These are phyloP conservation scores for Eubasilissa splendida DNA, from an alignment of 2,888 invertebrate species.

Conservation along the genomic window DNA sequence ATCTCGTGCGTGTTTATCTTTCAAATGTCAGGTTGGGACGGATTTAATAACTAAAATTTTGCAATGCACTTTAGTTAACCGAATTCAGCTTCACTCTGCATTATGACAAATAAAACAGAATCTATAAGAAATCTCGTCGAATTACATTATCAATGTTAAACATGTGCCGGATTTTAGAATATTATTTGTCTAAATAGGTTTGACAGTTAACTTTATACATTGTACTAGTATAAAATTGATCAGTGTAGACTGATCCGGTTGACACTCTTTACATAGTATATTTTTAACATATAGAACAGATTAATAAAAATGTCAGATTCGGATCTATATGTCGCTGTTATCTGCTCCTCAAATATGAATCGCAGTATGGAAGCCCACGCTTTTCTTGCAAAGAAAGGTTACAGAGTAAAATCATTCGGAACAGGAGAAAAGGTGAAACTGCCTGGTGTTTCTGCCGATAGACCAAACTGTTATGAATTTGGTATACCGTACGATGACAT, in stretches of 20 bases:
- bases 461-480: slow-evolving; percentile 98
- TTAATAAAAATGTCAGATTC: slow-evolving; percentile 45
- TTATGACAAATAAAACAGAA: not conserved
- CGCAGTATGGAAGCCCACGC: slow-evolving; percentile 99
- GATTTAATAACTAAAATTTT: no score
- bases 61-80: no score
- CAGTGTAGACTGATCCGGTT: not conserved
- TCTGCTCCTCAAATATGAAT: slow-evolving; percentile 99
- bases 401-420: slow-evolving; percentile 94
- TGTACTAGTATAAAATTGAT: not conserved
- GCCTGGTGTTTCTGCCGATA: slow-evolving; percentile 94
- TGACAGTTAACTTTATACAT: slow-evolving; percentile 1
- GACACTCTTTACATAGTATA: not conserved
- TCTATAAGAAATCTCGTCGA: not conserved
- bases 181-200: not conserved
- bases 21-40: no score
- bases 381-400: slow-evolving; percentile 97
- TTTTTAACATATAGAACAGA: not conserved
- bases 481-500: slow-evolving; percentile 96
- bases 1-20: no score
- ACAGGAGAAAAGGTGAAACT: slow-evolving; percentile 97
- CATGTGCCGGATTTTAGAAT: not conserved
- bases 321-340: slow-evolving; percentile 89
- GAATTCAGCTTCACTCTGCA: no score
- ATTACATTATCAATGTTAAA: not conserved